Conservation (phyloP, 2,113 vertebrate genomes). For the Petaurus breviceps region DNA sequence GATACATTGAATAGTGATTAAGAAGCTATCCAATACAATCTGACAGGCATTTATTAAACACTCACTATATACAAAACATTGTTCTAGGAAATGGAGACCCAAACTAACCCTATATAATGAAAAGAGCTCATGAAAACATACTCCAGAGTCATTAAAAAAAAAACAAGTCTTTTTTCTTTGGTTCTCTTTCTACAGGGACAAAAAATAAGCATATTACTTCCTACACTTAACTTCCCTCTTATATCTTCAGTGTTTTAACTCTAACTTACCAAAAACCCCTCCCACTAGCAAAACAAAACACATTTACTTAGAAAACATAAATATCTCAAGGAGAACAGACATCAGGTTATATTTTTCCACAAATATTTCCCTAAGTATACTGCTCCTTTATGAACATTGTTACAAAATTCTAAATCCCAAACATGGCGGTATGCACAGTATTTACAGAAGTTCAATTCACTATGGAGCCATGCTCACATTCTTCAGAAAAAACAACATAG, state of each 20-base stretch:
- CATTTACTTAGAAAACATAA: constrained; percentile 5
- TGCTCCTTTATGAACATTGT: not conserved
- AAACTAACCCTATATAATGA: not conserved
- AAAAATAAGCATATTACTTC: not conserved
- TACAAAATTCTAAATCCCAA: not conserved
- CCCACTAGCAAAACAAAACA: not conserved
- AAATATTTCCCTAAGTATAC: not conserved
- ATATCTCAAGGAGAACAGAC: not conserved
- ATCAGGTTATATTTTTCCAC: not conserved
- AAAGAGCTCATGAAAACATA: not conserved
- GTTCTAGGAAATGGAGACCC: not conserved
- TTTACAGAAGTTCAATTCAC: constrained; percentile 34
- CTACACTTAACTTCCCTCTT: not conserved
- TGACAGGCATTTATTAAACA: not conserved
- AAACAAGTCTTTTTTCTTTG: not conserved
- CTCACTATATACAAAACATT: not conserved
- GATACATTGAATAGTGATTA: not conserved
- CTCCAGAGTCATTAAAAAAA: constrained; percentile 23
- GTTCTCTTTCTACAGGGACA: constrained; percentile 15
- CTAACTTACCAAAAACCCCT: constrained; percentile 9
- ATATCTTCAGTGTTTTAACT: constrained; percentile 17
- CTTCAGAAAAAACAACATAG: not conserved
- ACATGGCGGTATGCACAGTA: not conserved
- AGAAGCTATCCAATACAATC: not conserved
- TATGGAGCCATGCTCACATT: not conserved